These are phyloP conservation scores for Aphelinus certus DNA, from an alignment of 1,140 invertebrate genomes.

Conservation along the genomic window DNA sequence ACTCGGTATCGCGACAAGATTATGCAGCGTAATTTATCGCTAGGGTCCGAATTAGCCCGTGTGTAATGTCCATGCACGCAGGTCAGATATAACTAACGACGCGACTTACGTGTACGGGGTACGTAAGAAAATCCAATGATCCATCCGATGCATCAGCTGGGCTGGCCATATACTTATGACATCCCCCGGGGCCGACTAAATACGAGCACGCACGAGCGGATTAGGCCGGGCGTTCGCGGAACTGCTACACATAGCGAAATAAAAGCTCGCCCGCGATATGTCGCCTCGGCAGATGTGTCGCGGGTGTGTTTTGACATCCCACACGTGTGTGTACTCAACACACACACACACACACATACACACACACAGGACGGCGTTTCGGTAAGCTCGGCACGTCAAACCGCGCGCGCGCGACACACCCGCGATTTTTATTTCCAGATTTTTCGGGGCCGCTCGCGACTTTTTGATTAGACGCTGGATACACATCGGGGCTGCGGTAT, in stretches of 20 bases:
- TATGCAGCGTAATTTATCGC: no score
- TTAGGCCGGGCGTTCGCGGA: neutral
- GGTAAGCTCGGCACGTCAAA: constrained; percentile 28
- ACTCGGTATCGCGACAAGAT: no score
- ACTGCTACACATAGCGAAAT: neutral
- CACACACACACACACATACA: neutral
- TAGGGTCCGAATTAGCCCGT: no score
- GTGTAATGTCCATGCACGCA: no score
- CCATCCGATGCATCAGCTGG: no score
- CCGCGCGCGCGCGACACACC: neutral
- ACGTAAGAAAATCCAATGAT: no score
- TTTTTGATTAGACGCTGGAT: no score
- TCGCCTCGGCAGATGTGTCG: neutral
- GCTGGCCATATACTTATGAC: neutral
- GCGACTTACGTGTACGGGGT: no score
- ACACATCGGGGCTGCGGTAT: no score
- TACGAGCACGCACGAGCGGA: constrained; percentile 1
- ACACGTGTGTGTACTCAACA: no score
- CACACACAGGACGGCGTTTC: neutral
- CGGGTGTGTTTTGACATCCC: constrained; percentile 13
- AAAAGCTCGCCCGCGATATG: constrained; percentile 8
- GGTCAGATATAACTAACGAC: no score
- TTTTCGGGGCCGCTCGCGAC: no score
- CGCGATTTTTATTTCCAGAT: neutral
- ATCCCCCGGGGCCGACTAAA: neutral